Base-by-base conservation (phyloP, 1,140 invertebrate species). In the Drosophila littoralis region DNA sequence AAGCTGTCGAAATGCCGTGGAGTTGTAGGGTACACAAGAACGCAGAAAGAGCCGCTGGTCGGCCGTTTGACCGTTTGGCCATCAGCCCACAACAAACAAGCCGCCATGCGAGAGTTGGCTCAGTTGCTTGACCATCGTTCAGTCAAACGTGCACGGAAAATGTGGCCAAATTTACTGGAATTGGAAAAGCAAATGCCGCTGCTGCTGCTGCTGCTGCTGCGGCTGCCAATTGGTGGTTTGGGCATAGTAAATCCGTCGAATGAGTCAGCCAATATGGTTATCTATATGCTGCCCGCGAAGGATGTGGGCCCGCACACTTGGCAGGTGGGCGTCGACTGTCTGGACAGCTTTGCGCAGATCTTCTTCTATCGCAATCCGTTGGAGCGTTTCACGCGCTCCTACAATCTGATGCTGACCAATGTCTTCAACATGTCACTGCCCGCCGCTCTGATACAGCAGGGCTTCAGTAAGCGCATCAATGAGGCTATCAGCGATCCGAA, bases 211-310 rank as follows among this genome's bases (percentile, higher is more conserved):
- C 22, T 59, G 22, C 38, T 63, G 15, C 6, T 65, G 2, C 12
- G 0, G 28, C 35, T 35, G 38, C n/a, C 5, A 9, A 7, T 52
- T 52, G 65, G 36, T 3, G 48, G 38, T 7, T 35, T 8, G 1
- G 64, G 28, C 32, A 91, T 91, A 32, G 82, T 91, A 6, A 91
- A 86, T 75, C 90, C 80, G 1, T 38, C 78, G 8, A 82, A 89
- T 40, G 77, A 91, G 6, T 75, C 91, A 1, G 83, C 84, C 50
- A 78, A 81, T 52, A 79, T 75, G 58, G 84, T 91, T 28, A 86
- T 92, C 33, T 90, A 89, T 54, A 77, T 91, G 75, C 63, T 80
- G 40, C 75, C 78, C 2, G 69, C 57, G 7, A 79, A 76, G 52
- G 81, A 83, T 7, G 32, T 89, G 12, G 90, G 81, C 1, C 73